Percentiles rank a stretch among this genome's conserved stretches.
Evolutionary conservation across 1,140 invertebrate genomes (phyloP).

Genomic region (Drosophila ogumai): DNA sequence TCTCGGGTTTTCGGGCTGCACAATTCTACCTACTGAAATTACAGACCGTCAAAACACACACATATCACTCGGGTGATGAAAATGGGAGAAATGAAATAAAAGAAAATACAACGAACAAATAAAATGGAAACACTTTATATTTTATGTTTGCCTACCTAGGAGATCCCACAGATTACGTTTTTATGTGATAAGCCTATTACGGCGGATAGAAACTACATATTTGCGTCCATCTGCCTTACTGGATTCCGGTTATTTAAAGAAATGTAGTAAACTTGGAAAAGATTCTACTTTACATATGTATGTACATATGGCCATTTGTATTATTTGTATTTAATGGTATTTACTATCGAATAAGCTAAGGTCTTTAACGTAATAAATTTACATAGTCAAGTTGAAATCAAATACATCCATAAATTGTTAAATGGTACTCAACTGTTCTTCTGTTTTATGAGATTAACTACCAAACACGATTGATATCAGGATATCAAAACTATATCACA

Average conservation of each 20-base stretch:
- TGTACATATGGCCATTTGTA: too few species aligned
- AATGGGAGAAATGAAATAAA: constrained; percentile 12
- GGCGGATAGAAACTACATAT: constrained; percentile 9
- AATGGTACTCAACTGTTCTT: too few species aligned
- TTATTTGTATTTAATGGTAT: too few species aligned
- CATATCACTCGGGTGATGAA: not conserved
- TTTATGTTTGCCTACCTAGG: constrained; percentile 34
- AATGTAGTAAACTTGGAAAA: not conserved
- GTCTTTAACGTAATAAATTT: too few species aligned
- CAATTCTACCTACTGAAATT: constrained; percentile 16
- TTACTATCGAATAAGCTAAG: too few species aligned
- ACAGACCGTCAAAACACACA: constrained; percentile 6
- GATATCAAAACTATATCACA: too few species aligned
- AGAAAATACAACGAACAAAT: constrained; percentile 3
- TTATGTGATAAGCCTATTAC: constrained; percentile 46
- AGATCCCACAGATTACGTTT: constrained; percentile 35
- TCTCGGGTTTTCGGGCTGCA: constrained; percentile 9
- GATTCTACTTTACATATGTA: not conserved
- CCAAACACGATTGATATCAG: too few species aligned
- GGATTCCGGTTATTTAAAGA: not conserved
- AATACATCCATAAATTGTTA: too few species aligned
- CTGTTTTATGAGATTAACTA: too few species aligned
- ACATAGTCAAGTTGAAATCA: too few species aligned
- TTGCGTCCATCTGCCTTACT: constrained; percentile 1
- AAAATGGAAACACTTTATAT: constrained; percentile 28